Evolutionary conservation across 2,113 vertebrate species (phyloP).

Genomic region (Bungarus multicinctus): DNA sequence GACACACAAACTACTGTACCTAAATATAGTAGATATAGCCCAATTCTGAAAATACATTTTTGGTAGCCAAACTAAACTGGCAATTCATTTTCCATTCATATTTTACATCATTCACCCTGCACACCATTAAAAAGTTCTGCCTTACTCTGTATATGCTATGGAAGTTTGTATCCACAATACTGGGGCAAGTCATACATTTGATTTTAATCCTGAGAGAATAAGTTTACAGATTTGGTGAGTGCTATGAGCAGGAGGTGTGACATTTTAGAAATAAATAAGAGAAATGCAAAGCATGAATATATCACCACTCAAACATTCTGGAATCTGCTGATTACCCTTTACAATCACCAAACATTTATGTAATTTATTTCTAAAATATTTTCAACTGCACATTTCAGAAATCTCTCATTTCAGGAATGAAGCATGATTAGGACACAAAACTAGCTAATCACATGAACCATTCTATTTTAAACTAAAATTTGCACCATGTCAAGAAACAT

Average conservation of each 20-base stretch:
- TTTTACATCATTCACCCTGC: background rate
- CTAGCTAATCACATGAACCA: background rate
- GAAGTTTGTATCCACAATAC: background rate
- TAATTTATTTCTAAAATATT: background rate
- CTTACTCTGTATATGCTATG: background rate
- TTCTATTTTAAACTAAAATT: background rate
- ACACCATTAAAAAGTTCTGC: background rate
- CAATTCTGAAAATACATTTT: background rate
- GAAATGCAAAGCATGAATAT: background rate
- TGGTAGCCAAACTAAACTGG: background rate
- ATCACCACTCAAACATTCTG: background rate
- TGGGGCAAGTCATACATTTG: background rate
- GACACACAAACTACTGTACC: background rate
- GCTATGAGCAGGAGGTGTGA: background rate
- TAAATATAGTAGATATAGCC: background rate
- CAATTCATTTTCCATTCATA: background rate
- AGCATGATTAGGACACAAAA: background rate
- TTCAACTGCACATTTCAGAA: background rate
- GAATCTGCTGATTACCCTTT: background rate
- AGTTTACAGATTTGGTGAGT: background rate
- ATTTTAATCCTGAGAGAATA: background rate
- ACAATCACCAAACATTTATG: background rate
- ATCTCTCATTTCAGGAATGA: background rate
- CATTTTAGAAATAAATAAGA: background rate
- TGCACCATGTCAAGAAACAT: background rate